Percentiles rank a stretch among this genome's conserved stretches.
Evolutionary conservation across 1,140 invertebrate species (phyloP).

Genomic region (Battus philenor): DNA sequence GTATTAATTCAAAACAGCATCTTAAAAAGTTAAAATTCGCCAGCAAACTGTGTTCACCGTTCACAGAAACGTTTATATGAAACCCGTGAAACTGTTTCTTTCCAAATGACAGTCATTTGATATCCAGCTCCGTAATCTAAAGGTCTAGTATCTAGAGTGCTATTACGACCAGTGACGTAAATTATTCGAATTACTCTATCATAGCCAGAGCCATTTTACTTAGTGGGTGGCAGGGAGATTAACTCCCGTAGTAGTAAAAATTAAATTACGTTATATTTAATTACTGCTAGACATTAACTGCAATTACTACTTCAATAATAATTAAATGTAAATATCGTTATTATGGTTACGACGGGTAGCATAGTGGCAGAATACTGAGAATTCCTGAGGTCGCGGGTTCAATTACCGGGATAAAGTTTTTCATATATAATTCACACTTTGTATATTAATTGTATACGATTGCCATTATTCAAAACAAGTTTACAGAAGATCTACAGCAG

Average conservation of each 20-base stretch:
- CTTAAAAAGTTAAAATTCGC: no score
- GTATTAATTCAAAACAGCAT: no score
- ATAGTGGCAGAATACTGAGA: no score
- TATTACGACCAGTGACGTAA: conserved; percentile 27
- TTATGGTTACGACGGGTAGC: no score
- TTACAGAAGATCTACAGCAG: no score
- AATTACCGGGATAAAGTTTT: no score
- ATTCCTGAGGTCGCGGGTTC: no score
- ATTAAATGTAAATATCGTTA: no score
- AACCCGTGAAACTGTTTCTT: conserved; percentile 30
- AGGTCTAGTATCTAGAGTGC: conserved; percentile 13
- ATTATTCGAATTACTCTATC: conserved; percentile 27
- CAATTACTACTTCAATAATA: no score
- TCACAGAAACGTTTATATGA: conserved; percentile 14
- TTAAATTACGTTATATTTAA: background rate
- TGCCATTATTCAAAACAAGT: no score
- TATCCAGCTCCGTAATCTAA: conserved; percentile 23
- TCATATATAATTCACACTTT: no score
- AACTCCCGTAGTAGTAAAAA: background rate
- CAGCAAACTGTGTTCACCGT: background rate
- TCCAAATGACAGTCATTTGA: conserved; percentile 37
- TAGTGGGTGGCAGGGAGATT: conserved; percentile 33
- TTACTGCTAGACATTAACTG: background rate
- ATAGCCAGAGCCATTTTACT: conserved; percentile 26
- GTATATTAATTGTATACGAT: no score